Percentiles rank a stretch among this genome's conserved stretches.
Evolutionary conservation across 2,797 vertebrate species (phyloP).

Genomic region (Xenops minutus): DNA sequence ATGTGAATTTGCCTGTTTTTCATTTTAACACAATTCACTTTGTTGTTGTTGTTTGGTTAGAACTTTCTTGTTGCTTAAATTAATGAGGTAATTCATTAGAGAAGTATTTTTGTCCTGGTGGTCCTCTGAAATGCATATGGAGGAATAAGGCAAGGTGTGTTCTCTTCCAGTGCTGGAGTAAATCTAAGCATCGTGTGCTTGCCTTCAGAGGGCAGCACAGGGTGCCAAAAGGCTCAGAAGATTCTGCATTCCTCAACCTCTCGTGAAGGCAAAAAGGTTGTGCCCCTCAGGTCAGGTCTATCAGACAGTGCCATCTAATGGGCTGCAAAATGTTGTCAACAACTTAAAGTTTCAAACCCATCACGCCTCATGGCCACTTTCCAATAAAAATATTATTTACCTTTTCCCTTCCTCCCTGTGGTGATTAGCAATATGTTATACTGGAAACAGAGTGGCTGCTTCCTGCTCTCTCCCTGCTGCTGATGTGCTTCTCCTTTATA

Average conservation of each 20-base stretch:
- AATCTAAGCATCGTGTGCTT: neutral
- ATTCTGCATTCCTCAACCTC: neutral
- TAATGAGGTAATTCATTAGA: neutral
- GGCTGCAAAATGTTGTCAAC: neutral
- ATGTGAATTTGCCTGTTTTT: neutral
- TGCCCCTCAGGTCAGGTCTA: neutral
- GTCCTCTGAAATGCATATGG: neutral
- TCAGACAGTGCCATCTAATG: neutral
- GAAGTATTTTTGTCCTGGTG: neutral
- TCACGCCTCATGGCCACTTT: neutral
- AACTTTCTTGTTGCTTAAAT: neutral
- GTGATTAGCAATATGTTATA: neutral
- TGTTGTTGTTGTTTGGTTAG: neutral
- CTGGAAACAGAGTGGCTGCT: neutral
- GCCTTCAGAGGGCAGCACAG: neutral
- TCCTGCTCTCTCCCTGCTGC: neutral
- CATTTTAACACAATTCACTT: neutral
- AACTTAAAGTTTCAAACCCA: neutral
- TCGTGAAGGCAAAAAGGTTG: rapidly evolving
- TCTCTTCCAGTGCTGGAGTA: neutral
- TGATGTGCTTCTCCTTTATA: neutral
- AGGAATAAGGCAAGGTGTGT: neutral
- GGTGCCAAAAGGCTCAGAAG: neutral
- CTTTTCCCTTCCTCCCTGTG: neutral
- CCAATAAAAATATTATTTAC: neutral